Evolutionary conservation across 2,888 invertebrate genomes (phyloP), one percentile per base, ranked within the genome.

Genomic region (Ypsolopha scabrella): DNA sequence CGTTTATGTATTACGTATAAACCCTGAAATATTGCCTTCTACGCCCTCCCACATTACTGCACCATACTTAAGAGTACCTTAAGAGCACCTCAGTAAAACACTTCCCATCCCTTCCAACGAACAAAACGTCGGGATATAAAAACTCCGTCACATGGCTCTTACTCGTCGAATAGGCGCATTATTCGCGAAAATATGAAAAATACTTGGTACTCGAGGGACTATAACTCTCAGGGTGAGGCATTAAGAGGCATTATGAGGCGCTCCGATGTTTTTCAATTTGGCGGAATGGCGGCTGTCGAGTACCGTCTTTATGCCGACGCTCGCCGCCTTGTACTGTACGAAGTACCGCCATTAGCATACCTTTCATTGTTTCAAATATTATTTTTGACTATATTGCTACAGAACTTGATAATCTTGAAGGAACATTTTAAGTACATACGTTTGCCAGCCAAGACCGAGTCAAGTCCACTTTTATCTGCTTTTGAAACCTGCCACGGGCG

Each of bases 201-300:
- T 72, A 75, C 70, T 65, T 64, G 68, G 68, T 68, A 71, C 71
- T 75, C 75, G 70, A 68, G 70, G 65, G 63, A 70, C 73, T 58
- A 75, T 79, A 76, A 78, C 78, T 80, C 76, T 72, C 68, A 56
- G 58, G 61, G 73, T 65, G 68, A 72, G 63, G 72, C 75, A 81
- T 82, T 81, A 80, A 78, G 74, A 76, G 67, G 70, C 68, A 78
- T 81, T 80, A 80, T 75, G 77, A 75, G 70, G 62, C 72, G 74
- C 73, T 78, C 74, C 56, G 75, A 73, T 76, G 78, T 80, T 82
- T 86, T 85, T 83, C 83, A 85, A 85, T 86, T 85, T 85, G 68
- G 63, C 60, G 57, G 62, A 80, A 86, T 75, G 75, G 75, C 70
- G 71, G 69, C 65, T 68, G 68, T 59, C 58, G 62, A 64, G 65